phyloP scores from a whole-genome alignment of 2,888 invertebrate genomes.

The Dioctria linearis region DNA sequence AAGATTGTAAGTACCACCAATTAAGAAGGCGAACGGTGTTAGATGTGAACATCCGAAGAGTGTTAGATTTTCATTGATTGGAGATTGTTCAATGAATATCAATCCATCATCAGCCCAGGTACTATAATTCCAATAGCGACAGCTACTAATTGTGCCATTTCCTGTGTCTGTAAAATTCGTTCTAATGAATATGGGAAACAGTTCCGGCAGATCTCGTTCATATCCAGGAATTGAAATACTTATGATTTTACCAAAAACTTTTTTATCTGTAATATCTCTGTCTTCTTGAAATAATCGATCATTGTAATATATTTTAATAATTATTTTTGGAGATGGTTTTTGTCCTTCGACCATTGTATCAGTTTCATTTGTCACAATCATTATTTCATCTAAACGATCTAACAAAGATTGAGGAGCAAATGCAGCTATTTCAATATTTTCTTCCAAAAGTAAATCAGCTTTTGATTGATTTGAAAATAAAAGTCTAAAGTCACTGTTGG shows the following conservation, averaged over 20 bases:
- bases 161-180: background rate
- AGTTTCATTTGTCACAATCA: constrained; percentile 57
- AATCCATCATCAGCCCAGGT: constrained; percentile 76
- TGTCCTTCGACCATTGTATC: background rate
- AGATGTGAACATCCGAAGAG: constrained; percentile 74
- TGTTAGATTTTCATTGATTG: constrained; percentile 68
- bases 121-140: constrained; percentile 77
- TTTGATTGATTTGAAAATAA: constrained; percentile 71
- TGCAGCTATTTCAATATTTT: constrained; percentile 73
- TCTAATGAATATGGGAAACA: constrained; percentile 71
- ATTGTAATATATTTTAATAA: constrained; percentile 74
- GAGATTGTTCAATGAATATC: constrained; percentile 66
- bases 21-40: constrained; percentile 76
- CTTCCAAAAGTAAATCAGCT: constrained; percentile 71
- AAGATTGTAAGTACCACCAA: constrained; percentile 65
- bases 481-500: constrained; percentile 63
- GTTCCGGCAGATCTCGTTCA: constrained; percentile 73
- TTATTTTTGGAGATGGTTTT: constrained; percentile 68
- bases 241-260: constrained; percentile 72
- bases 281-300: constrained; percentile 74
- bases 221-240: constrained; percentile 76
- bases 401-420: constrained; percentile 73
- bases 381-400: constrained; percentile 66
- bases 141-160: constrained; percentile 64
- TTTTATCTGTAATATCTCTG: constrained; percentile 63